Evolutionary conservation across 1,140 invertebrate species (phyloP), one percentile per base, ranked within the genome.

Genomic region (Papilio aristodemus): DNA sequence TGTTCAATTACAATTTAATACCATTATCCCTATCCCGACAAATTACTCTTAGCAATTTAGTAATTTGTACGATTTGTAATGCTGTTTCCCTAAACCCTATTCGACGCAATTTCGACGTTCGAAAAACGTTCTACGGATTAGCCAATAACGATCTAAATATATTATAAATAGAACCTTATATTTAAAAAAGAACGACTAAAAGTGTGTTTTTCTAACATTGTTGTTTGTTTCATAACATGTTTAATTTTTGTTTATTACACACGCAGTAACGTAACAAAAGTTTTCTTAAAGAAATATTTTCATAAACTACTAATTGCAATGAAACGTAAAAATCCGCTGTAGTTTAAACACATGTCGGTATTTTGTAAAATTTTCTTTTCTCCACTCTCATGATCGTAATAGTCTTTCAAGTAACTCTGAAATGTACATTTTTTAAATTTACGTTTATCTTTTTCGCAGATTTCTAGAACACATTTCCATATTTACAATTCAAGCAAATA

Each of bases 1-100:
- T 50, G 8, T 50, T 22, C 46, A 50, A 50, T 50, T 50, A 50
- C 19, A 22, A 8, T 22, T 19, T 50, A 22, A 50, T 50, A 50
- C 46, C 46, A 50, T 50, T 50, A 50, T 50, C 46, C 46, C 17
- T 11, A 50, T 50, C 46, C 46, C 19, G 46, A 50, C 46, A 50
- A 50, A 50, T 50, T 50, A 50, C 46, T 46, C 41, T 46, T 50
- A 50, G 46, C 46, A 50, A 50, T 22, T 50, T 50, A 50, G 46
- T 50, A 50, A 50, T 50, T 50, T 22, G 46, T 17, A 50, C 46
- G 46, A 50, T 50, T 50, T 50, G 46, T 50, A 50, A 50, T 17
- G 46, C 46, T 50, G 46, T 50, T 50, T 50, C 46, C 43, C 43
- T 19, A 17, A 46, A 19, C 43, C 19, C 11, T n/a, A 22, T 46